Evolutionary conservation across 1,140 invertebrate species (phyloP).

Genomic region (Nilaparvata lugens): DNA sequence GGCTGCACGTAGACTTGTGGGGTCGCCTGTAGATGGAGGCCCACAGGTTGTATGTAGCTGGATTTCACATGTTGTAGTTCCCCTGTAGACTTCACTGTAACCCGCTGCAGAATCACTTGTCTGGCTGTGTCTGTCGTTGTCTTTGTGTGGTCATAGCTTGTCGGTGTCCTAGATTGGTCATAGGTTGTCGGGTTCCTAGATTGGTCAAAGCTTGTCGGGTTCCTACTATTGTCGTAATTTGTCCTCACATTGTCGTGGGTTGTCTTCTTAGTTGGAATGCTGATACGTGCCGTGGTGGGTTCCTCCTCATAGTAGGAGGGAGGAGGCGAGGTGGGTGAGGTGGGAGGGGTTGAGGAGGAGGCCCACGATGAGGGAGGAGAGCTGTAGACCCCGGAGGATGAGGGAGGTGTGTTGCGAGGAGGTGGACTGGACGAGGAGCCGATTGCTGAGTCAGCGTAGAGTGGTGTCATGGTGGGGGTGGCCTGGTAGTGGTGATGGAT

Average conservation of each 20-base stretch:
- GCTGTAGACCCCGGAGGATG: constrained; percentile 36
- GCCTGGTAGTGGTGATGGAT: neutral
- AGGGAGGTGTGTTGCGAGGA: constrained; percentile 37
- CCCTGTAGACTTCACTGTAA: constrained; percentile 46
- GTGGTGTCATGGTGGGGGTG: neutral
- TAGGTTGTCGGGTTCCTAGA: constrained; percentile 11
- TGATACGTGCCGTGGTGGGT: constrained; percentile 19
- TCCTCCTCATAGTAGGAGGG: constrained; percentile 44
- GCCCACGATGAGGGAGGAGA: constrained; percentile 46
- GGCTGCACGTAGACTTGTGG: too few species aligned
- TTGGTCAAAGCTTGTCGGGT: constrained; percentile 6
- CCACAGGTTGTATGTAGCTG: neutral
- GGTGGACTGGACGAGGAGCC: constrained; percentile 45
- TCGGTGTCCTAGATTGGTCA: constrained; percentile 17
- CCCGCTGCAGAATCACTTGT: constrained; percentile 40
- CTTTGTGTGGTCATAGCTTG: neutral
- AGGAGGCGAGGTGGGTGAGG: constrained; percentile 42
- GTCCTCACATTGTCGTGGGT: constrained; percentile 5
- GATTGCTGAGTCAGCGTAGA: constrained; percentile 42
- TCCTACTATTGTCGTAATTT: constrained; percentile 18
- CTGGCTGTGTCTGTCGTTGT: neutral
- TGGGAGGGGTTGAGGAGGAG: constrained; percentile 45
- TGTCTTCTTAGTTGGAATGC: constrained; percentile 22
- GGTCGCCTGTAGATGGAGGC: neutral
- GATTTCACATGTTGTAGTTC: constrained; percentile 40